These are phyloP conservation scores for Xylota segnis DNA, from an alignment of 2,888 invertebrate species.

Conservation along the genomic window DNA sequence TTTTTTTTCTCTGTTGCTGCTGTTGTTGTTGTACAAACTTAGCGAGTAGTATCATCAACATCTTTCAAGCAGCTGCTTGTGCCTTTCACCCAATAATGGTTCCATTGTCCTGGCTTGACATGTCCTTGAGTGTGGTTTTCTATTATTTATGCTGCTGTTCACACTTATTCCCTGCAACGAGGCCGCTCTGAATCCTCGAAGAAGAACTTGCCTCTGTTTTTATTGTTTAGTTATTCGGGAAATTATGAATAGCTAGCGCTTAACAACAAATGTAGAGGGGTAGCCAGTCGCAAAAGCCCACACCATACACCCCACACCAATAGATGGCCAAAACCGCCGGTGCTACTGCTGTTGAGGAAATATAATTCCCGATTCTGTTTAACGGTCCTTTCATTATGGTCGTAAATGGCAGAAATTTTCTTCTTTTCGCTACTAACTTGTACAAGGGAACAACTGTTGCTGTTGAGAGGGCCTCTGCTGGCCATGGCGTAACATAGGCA, in stretches of 20 bases:
- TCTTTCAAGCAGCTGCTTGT: slow-evolving; percentile 49
- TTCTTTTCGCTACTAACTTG: slow-evolving; percentile 6
- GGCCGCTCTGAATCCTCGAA: not conserved
- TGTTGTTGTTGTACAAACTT: slow-evolving; percentile 37
- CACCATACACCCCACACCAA: not conserved
- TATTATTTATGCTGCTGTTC: slow-evolving; percentile 54
- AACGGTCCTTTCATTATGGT: slow-evolving; percentile 59
- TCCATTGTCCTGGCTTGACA: slow-evolving; percentile 33
- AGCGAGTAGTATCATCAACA: slow-evolving; percentile 49
- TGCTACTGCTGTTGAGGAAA: slow-evolving; percentile 54
- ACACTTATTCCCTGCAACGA: slow-evolving; percentile 18
- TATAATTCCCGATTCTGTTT: slow-evolving; percentile 58
- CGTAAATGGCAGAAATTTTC: slow-evolving; percentile 54
- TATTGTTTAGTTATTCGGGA: slow-evolving; percentile 60
- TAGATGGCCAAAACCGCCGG: slow-evolving; percentile 31
- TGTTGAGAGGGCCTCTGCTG: slow-evolving; percentile 21
- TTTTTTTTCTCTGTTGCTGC: slow-evolving; percentile 4
- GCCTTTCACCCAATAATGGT: slow-evolving; percentile 43
- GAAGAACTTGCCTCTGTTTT: slow-evolving; percentile 46
- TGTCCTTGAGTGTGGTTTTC: slow-evolving; percentile 42
- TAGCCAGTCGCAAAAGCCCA: not conserved
- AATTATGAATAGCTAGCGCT: slow-evolving; percentile 72
- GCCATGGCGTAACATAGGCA: slow-evolving; percentile 24
- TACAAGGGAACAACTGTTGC: slow-evolving; percentile 68
- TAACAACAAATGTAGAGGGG: slow-evolving; percentile 49